phyloP scores from a whole-genome alignment of 1,140 invertebrate species.

The Pararge aegeria region DNA sequence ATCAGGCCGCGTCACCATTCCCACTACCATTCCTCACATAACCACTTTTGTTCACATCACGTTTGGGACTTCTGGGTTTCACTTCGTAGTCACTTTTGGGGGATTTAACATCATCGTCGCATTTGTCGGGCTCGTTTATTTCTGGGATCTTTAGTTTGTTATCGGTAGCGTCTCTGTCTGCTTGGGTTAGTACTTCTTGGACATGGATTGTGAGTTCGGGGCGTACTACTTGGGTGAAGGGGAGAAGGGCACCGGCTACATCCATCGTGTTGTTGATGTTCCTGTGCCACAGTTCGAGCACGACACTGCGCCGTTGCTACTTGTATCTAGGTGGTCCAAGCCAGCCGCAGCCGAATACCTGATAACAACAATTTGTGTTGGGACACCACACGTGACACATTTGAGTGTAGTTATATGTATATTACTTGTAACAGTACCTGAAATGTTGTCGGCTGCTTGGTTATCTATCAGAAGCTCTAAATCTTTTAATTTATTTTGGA shows the following conservation, averaged over 20 bases:
- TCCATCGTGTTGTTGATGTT: slow-evolving; percentile 79
- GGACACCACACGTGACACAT: too few relatives aligned
- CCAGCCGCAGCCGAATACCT: slow-evolving; percentile 85
- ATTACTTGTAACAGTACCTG: too few relatives aligned
- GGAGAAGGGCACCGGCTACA: slow-evolving; percentile 67
- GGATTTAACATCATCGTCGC: slow-evolving; percentile 43
- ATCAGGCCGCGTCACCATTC: slow-evolving; percentile 51
- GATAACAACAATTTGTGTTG: not conserved
- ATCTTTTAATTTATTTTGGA: too few relatives aligned
- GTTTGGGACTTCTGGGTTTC: slow-evolving; percentile 22
- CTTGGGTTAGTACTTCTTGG: slow-evolving; percentile 64
- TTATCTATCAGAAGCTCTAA: too few relatives aligned
- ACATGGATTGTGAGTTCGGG: slow-evolving; percentile 69
- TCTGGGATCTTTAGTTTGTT: slow-evolving; percentile 53
- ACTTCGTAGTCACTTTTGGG: slow-evolving; percentile 26
- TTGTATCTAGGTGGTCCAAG: slow-evolving; percentile 82
- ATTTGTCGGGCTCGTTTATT: slow-evolving; percentile 61
- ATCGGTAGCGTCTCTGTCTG: slow-evolving; percentile 46
- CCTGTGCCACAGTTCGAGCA: slow-evolving; percentile 79
- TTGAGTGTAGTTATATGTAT: too few relatives aligned
- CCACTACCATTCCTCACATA: slow-evolving; percentile 15
- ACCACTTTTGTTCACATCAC: slow-evolving; percentile 12
- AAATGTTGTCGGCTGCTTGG: too few relatives aligned
- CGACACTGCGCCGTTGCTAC: slow-evolving; percentile 81
- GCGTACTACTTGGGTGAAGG: slow-evolving; percentile 67